Conservation (phyloP, 2,797 vertebrate genomes). For the Hyperoplus immaculatus region DNA sequence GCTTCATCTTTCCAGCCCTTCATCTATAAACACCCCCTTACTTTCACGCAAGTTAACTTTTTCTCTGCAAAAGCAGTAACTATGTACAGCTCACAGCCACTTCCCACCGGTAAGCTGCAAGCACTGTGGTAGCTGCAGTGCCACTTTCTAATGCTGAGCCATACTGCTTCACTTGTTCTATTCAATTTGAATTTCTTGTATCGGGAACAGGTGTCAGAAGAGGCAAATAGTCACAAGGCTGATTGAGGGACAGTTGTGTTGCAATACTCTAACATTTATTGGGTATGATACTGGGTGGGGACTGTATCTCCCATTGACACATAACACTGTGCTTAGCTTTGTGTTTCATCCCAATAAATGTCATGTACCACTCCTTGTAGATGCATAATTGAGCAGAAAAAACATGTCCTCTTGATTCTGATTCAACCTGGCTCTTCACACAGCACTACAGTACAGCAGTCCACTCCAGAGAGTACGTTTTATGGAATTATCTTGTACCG, state of each 20-base stretch:
- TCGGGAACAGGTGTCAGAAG: constrained; percentile 24
- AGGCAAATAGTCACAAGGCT: not conserved
- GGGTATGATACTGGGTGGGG: constrained; percentile 7
- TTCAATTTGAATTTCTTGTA: constrained; percentile 40
- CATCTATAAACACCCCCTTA: constrained; percentile 41
- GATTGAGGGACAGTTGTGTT: constrained; percentile 21
- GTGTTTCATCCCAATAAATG: constrained; percentile 27
- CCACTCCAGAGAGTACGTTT: constrained; percentile 50
- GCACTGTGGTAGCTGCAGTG: constrained; percentile 22
- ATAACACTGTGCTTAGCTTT: constrained; percentile 3
- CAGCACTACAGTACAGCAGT: constrained; percentile 5
- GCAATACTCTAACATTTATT: constrained; percentile 1
- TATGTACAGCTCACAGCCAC: not conserved
- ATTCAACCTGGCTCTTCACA: constrained; percentile 42
- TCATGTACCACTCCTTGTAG: constrained; percentile 16
- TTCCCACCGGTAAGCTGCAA: constrained; percentile 18
- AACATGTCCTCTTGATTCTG: constrained; percentile 21
- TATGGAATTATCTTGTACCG: constrained; percentile 67
- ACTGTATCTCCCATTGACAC: not conserved
- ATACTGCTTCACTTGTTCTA: constrained; percentile 26
- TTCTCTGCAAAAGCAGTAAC: constrained; percentile 7
- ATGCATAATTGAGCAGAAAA: constrained; percentile 20
- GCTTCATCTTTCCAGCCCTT: constrained; percentile 38
- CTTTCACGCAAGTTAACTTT: constrained; percentile 37
- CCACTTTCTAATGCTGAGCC: constrained; percentile 25